Conservation (phyloP, 2,797 vertebrate species). For the Siniperca scherzeri region DNA sequence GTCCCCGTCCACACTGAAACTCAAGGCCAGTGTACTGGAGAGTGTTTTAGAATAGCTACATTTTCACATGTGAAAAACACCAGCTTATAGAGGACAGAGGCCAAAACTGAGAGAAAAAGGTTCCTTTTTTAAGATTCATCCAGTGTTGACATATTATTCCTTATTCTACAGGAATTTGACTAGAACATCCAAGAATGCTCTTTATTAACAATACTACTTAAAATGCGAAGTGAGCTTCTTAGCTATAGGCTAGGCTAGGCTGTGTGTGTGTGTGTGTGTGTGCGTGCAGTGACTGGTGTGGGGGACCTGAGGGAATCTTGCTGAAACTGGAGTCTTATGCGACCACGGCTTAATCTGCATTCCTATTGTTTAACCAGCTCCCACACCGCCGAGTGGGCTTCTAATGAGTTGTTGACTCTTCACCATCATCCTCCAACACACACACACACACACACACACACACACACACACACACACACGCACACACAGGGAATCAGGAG, state of each 20-base stretch:
- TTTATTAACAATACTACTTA: background rate
- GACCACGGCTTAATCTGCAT: constrained; percentile 64
- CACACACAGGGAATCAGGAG: constrained; percentile 26
- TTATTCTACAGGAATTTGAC: background rate
- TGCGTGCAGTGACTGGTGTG: constrained; percentile 17
- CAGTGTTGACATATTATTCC: background rate
- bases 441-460: background rate
- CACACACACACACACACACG: constrained; percentile 3
- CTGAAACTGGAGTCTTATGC: constrained; percentile 48
- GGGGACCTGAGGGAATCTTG: constrained; percentile 43
- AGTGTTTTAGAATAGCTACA: too few relatives aligned
- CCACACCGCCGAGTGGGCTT: constrained; percentile 51
- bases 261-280: background rate
- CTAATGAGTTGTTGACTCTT: constrained; percentile 75
- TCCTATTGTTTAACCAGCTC: constrained; percentile 70
- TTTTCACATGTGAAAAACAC: too few relatives aligned
- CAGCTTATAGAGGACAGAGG: background rate
- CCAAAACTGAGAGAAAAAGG: background rate
- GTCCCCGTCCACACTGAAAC: background rate
- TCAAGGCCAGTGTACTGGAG: too few relatives aligned
- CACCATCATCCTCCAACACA: constrained; percentile 21
- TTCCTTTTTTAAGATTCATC: background rate
- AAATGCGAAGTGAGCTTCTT: constrained; percentile 10
- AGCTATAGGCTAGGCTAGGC: background rate
- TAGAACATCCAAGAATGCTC: background rate